Conservation (phyloP, 1,140 invertebrate species). For the Agrilus planipennis region DNA sequence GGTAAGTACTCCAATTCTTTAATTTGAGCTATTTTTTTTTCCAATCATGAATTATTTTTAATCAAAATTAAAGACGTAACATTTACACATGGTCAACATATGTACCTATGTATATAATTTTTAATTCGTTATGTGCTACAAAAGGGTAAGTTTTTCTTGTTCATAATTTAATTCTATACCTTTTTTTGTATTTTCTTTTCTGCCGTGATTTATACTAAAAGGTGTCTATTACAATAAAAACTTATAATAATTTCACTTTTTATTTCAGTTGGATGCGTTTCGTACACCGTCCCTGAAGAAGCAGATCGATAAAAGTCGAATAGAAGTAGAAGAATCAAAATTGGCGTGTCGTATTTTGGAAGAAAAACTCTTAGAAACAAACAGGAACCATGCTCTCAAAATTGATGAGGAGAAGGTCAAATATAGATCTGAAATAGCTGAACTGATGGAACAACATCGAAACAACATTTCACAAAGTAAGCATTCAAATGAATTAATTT, state of each 20-base stretch:
- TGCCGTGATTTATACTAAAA: too few species aligned
- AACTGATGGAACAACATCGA: constrained; percentile 27
- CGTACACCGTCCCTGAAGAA: constrained; percentile 39
- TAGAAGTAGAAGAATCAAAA: constrained; percentile 39
- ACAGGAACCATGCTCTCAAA: constrained; percentile 25
- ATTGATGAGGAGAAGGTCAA: constrained; percentile 26
- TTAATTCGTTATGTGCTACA: too few species aligned
- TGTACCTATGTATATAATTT: too few species aligned
- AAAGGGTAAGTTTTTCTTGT: too few species aligned
- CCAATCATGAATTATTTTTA: too few species aligned
- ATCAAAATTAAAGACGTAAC: too few species aligned
- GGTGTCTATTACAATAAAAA: too few species aligned
- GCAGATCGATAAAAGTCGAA: constrained; percentile 39
- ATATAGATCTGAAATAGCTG: constrained; percentile 19
- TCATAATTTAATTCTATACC: too few species aligned
- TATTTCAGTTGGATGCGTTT: constrained; percentile 48
- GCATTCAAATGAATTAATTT: constrained; percentile 5
- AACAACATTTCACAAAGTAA: constrained; percentile 28
- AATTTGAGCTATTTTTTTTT: too few species aligned
- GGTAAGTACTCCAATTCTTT: too few species aligned
- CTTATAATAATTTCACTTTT: constrained; percentile 9
- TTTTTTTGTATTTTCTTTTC: too few species aligned
- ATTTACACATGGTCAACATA: too few species aligned
- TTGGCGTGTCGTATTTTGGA: constrained; percentile 39
- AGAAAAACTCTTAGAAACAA: constrained; percentile 38